Percentiles rank a stretch among this genome's conserved stretches.
Conservation (phyloP, 2,113 vertebrate genomes). For the human (Homo sapiens) region DNA sequence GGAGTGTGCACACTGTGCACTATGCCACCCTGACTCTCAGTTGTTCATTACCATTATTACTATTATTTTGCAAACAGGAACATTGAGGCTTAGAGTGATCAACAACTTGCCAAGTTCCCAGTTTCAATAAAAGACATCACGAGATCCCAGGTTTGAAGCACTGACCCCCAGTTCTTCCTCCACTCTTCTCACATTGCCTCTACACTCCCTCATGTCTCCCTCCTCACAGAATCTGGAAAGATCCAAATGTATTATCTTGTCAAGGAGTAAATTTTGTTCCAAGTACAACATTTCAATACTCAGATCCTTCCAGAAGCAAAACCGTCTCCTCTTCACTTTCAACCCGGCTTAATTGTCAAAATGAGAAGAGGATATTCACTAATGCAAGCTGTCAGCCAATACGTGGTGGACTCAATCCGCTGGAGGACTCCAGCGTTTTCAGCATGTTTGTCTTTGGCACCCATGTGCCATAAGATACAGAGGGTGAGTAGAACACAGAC, state of each 20-base stretch:
- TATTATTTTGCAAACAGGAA: constrained; percentile 30
- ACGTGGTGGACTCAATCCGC: background rate
- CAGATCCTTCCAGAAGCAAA: constrained; percentile 19
- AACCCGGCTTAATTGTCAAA: background rate
- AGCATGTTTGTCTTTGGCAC: background rate
- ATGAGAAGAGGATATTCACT: background rate
- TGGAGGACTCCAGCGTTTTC: background rate
- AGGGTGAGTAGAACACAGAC: background rate
- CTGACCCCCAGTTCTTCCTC: background rate
- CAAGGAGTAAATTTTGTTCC: background rate
- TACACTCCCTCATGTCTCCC: background rate
- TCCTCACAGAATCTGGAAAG: background rate
- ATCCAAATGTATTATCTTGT: background rate
- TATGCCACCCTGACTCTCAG: background rate
- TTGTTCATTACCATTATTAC: background rate
- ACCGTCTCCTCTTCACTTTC: background rate
- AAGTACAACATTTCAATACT: constrained; percentile 5
- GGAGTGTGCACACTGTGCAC: background rate
- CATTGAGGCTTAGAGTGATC: background rate
- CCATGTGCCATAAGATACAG: background rate
- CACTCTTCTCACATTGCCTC: background rate
- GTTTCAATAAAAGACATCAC: background rate
- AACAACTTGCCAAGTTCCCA: background rate
- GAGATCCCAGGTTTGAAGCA: background rate
- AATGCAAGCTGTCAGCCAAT: background rate